Conservation (phyloP, 2,888 invertebrate species). For the Thera obeliscata region DNA sequence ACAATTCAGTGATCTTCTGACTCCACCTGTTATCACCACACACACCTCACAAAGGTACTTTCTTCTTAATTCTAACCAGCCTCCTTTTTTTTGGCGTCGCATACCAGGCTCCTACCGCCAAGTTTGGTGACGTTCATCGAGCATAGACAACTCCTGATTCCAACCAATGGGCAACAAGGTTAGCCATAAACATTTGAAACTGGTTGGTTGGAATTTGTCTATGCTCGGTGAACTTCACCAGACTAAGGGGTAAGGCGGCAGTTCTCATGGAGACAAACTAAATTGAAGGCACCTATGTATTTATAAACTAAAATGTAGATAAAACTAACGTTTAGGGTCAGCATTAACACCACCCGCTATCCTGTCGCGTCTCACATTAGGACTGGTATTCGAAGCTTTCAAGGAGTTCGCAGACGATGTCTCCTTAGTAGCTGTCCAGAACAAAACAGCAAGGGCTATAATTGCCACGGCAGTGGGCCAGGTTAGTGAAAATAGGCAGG, state of each 20-base stretch:
- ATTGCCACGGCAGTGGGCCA: slow-evolving; percentile 57
- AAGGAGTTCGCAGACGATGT: slow-evolving; percentile 36
- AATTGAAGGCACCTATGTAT: not conserved
- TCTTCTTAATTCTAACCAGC: too few relatives aligned
- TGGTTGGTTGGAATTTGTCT: too few relatives aligned
- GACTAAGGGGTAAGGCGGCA: too few relatives aligned
- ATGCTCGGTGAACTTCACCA: too few relatives aligned
- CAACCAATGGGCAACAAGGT: too few relatives aligned
- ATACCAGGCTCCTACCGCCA: too few relatives aligned
- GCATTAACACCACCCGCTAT: slow-evolving; percentile 3
- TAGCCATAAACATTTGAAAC: too few relatives aligned
- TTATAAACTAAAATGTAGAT: not conserved
- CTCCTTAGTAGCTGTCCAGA: slow-evolving; percentile 68
- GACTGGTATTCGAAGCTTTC: slow-evolving; percentile 31
- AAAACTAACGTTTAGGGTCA: slow-evolving; percentile 26
- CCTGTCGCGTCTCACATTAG: slow-evolving; percentile 14
- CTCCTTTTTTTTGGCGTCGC: too few relatives aligned
- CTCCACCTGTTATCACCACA: not conserved
- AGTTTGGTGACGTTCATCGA: too few relatives aligned
- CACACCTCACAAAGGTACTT: too few relatives aligned
- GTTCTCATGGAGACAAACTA: not conserved
- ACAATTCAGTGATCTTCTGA: not conserved
- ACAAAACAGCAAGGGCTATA: slow-evolving; percentile 70
- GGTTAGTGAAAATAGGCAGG: slow-evolving; percentile 48
- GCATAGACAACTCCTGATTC: too few relatives aligned